These are phyloP conservation scores for Caenorhabditis sp. DNA, from an alignment of 2,888 invertebrate species.

Conservation along the genomic window DNA sequence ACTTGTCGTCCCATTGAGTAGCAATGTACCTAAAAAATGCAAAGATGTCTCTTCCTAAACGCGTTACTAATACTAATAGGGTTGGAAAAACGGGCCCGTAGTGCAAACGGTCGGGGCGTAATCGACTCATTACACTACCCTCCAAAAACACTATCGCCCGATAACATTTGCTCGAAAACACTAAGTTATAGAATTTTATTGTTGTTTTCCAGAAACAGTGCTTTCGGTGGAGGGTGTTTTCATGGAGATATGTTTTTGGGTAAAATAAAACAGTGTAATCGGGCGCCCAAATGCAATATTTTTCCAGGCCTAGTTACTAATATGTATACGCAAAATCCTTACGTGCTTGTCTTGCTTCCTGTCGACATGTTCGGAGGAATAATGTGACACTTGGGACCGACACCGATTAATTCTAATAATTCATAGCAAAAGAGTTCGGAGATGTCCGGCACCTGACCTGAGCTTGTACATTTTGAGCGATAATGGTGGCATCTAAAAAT, in stretches of 20 bases:
- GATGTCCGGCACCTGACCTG: slow-evolving; percentile 21
- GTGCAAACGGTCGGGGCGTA: no score
- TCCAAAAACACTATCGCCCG: no score
- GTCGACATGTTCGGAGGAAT: slow-evolving; percentile 15
- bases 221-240: no score
- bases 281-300: no score
- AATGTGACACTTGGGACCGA: slow-evolving; percentile 18
- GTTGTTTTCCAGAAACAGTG: no score
- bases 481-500: slow-evolving; percentile 29
- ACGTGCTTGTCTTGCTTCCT: slow-evolving; percentile 26
- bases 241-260: no score
- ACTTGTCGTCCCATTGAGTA: slow-evolving; percentile 25
- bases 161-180: no score
- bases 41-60: slow-evolving; percentile 5
- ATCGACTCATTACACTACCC: no score
- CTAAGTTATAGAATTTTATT: no score
- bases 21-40: slow-evolving; percentile 32
- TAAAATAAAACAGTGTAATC: no score
- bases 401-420: slow-evolving; percentile 23
- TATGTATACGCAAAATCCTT: slow-evolving; percentile 30
- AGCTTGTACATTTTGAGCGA: slow-evolving; percentile 13
- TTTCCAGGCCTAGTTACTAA: neutral
- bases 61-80: no score
- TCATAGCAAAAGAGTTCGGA: slow-evolving; percentile 27
- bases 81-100: no score